These are phyloP conservation scores for Graptemys geographica DNA, from an alignment of 2,797 vertebrate genomes.

Conservation along the genomic window DNA sequence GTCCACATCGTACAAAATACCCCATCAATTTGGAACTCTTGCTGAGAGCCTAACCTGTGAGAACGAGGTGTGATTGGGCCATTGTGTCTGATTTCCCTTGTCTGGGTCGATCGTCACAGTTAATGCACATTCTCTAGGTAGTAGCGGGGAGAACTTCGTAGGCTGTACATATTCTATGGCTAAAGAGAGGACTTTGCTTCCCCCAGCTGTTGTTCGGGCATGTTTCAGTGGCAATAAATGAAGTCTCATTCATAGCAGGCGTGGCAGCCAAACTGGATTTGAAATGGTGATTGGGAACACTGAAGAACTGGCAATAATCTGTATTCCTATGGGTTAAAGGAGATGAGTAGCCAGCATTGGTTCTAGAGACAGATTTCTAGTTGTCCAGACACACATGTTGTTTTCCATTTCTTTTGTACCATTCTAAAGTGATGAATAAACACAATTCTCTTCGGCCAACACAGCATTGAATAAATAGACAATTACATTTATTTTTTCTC, in stretches of 20 bases:
- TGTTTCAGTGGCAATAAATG: neutral
- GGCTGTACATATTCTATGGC: neutral
- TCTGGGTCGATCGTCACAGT: neutral
- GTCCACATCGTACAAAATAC: neutral
- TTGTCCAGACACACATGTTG: neutral
- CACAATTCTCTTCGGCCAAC: neutral
- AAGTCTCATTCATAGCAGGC: neutral
- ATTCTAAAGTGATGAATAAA: neutral
- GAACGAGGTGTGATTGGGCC: neutral
- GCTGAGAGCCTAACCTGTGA: neutral
- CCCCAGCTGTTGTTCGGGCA: neutral
- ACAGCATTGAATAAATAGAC: neutral
- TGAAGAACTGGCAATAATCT: neutral
- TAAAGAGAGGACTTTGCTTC: neutral
- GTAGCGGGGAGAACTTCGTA: neutral
- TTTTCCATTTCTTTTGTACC: neutral
- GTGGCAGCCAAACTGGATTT: neutral
- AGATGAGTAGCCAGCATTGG: neutral
- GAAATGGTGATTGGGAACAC: neutral
- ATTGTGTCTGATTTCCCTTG: neutral
- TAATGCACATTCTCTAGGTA: neutral
- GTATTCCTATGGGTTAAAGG: neutral
- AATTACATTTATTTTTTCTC: neutral
- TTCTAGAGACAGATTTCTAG: neutral
- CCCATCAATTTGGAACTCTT: neutral